These are phyloP conservation scores for Cephonodes hylas DNA, from an alignment of 2,888 invertebrate genomes.

Conservation along the genomic window DNA sequence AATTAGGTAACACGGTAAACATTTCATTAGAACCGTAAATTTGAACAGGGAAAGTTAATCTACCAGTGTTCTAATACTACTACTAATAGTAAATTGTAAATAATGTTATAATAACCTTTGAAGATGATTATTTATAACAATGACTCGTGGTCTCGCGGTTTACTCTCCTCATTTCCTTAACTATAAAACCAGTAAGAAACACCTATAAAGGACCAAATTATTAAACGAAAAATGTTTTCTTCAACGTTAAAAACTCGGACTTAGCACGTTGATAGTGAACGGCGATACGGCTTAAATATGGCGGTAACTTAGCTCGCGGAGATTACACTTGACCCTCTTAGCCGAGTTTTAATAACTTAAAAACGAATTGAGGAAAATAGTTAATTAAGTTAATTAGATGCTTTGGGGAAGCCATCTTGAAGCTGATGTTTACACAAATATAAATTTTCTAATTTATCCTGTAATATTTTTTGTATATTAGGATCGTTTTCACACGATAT, in stretches of 20 bases:
- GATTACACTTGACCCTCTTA: slow-evolving; percentile 7
- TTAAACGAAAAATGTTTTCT: background rate
- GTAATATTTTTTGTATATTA: background rate
- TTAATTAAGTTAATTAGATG: slow-evolving; percentile 7
- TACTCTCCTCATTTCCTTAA: no score
- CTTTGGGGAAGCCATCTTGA: background rate
- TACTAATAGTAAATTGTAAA: background rate
- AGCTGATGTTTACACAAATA: background rate
- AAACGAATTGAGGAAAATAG: slow-evolving; percentile 7
- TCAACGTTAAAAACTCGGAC: background rate
- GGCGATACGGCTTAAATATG: background rate
- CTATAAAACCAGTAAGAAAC: background rate
- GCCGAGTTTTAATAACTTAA: slow-evolving; percentile 7
- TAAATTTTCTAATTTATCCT: background rate
- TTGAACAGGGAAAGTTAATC: background rate
- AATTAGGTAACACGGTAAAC: background rate
- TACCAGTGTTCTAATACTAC: background rate
- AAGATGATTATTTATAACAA: no score
- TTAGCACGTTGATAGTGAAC: background rate
- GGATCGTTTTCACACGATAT: no score
- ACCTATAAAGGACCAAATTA: background rate
- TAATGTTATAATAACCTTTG: background rate
- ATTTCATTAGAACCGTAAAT: background rate
- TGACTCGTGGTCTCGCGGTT: no score
- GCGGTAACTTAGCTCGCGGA: background rate